Conservation (phyloP, 2,113 vertebrate genomes). For the Lontra canadensis region DNA sequence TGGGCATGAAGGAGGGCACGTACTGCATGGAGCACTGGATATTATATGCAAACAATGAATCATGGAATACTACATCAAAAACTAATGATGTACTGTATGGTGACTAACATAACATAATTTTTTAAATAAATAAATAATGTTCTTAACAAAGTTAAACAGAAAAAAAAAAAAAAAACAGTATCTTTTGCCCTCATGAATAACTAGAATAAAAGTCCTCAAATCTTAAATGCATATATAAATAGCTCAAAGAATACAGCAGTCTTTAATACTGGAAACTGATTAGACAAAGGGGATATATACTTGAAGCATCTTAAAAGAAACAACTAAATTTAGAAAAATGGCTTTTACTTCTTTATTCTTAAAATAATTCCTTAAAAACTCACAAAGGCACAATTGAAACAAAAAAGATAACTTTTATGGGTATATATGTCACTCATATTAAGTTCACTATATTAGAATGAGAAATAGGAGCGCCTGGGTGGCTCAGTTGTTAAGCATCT, state of each 20-base stretch:
- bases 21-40: no score
- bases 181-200: not conserved
- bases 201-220: not conserved
- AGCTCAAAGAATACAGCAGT: not conserved
- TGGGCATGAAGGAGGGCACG: no score
- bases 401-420: not conserved
- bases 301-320: conserved; percentile 11
- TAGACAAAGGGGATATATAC: conserved; percentile 28
- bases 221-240: not conserved
- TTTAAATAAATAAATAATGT: no score
- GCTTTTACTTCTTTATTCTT: conserved; percentile 15
- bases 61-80: no score
- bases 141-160: not conserved
- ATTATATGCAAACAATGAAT: no score
- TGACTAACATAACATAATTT: no score
- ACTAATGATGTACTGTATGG: no score
- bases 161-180: not conserved
- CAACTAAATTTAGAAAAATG: not conserved
- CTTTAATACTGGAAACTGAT: not conserved
- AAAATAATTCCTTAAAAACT: conserved; percentile 31
- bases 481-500: no score
- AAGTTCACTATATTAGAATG: not conserved
- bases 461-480: not conserved
- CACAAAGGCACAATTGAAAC: not conserved
- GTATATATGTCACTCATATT: not conserved